Percentiles rank a stretch among this genome's conserved stretches.
Evolutionary conservation across 2,113 vertebrate genomes (phyloP).

Genomic region (Poicephalus gulielmi): DNA sequence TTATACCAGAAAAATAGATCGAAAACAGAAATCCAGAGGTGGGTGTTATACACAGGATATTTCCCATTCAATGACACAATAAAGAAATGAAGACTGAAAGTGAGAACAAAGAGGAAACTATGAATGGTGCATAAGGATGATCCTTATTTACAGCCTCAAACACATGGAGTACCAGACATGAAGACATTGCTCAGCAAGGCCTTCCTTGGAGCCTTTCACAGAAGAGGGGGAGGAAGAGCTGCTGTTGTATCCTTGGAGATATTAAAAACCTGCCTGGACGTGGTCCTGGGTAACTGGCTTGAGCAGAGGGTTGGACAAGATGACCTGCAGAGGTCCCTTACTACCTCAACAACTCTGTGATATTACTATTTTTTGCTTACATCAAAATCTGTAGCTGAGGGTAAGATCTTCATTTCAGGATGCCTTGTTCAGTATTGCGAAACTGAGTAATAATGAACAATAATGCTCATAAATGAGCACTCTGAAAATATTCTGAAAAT

Average conservation of each 20-base stretch:
- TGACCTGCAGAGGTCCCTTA: not conserved
- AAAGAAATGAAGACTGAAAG: not conserved
- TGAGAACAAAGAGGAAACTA: not conserved
- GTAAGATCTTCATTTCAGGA: not conserved
- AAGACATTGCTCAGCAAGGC: not conserved
- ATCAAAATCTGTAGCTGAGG: not conserved
- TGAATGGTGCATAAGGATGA: not conserved
- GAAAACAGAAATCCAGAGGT: not conserved
- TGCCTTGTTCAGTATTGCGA: not conserved
- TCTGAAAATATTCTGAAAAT: slow-evolving; percentile 48
- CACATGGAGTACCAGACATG: not conserved
- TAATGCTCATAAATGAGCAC: not conserved
- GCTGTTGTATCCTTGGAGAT: not conserved
- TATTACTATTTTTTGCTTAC: not conserved
- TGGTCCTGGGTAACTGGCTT: not conserved
- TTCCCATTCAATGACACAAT: not conserved
- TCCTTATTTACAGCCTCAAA: not conserved
- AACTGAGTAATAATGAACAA: not conserved
- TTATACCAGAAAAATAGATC: not conserved
- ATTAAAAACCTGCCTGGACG: not conserved
- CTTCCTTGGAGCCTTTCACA: not conserved
- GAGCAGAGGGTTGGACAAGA: not conserved
- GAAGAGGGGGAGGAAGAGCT: not conserved
- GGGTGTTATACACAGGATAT: not conserved
- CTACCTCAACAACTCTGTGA: not conserved